These are phyloP conservation scores for Haliclystus octoradiatus DNA, from an alignment of 30 jellyfish, hydroid and myxozoan genomes.

Conservation along the genomic window DNA sequence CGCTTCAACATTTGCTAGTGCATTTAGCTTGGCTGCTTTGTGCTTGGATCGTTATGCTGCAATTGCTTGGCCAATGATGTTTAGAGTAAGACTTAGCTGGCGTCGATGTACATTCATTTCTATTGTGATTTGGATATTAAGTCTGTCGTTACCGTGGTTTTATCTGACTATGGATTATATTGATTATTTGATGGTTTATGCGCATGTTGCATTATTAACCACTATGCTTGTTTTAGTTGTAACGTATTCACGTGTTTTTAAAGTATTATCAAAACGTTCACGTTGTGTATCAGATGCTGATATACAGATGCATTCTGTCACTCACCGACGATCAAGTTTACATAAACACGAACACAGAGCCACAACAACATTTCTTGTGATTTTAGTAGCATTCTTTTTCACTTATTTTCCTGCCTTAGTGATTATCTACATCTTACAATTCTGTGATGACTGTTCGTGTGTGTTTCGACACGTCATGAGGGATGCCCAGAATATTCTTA, in stretches of 20 bases:
- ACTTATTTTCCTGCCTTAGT: slow-evolving; percentile 73
- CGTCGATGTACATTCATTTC: background rate
- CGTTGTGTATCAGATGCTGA: background rate
- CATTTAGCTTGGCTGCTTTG: background rate
- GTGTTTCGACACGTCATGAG: slow-evolving; percentile 77
- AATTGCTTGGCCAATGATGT: background rate
- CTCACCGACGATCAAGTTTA: background rate
- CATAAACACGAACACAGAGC: slow-evolving; percentile 33
- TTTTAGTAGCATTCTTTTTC: slow-evolving; percentile 34
- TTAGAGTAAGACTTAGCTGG: background rate
- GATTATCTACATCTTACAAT: slow-evolving; percentile 52
- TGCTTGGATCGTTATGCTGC: slow-evolving; percentile 4
- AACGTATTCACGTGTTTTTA: background rate
- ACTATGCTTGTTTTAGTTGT: background rate
- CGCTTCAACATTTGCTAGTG: background rate
- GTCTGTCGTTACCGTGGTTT: background rate
- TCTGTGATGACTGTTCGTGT: slow-evolving; percentile 75
- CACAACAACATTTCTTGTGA: slow-evolving; percentile 44
- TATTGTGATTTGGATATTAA: background rate
- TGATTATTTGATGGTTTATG: background rate
- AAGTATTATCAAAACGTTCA: background rate
- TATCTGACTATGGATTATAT: background rate
- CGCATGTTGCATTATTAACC: background rate
- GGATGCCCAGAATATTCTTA: slow-evolving; percentile 70
- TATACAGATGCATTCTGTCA: background rate